A percentile compares a stretch with the other conserved stretches of the same genome.
phyloP scores from a whole-genome alignment of 1,140 invertebrate species.

The Diorhabda carinulata region DNA sequence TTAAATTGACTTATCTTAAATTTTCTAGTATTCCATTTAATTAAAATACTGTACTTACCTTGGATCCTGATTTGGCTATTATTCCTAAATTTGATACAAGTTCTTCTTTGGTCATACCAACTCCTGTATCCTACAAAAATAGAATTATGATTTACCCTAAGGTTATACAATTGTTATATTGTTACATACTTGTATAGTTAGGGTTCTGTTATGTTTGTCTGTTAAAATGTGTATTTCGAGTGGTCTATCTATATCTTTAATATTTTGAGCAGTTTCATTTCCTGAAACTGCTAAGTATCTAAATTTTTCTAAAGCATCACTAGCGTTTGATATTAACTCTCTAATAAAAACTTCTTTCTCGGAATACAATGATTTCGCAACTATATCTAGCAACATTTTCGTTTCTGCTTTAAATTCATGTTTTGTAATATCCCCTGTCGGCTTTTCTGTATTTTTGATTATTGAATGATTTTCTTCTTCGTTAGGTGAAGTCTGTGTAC shows the following conservation, averaged over 20 bases:
- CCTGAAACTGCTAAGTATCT: conserved; percentile 63
- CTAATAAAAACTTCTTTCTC: conserved; percentile 97
- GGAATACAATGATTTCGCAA: conserved; percentile 94
- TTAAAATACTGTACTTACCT: conserved; percentile 53
- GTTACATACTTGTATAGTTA: conserved; percentile 76
- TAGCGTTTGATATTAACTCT: conserved; percentile 94
- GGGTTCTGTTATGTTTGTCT: conserved; percentile 79
- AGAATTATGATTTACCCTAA: conserved; percentile 17
- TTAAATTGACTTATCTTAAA: no score
- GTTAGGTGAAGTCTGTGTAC: conserved; percentile 23
- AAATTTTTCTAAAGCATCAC: conserved; percentile 94
- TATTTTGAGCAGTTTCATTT: conserved; percentile 39
- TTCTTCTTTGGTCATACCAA: conserved; percentile 93
- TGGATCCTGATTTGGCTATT: conserved; percentile 93
- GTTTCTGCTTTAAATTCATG: conserved; percentile 96
- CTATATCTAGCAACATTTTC: conserved; percentile 91
- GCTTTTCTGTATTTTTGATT: conserved; percentile 55
- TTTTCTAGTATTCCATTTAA: no score
- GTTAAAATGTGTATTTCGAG: conserved; percentile 88
- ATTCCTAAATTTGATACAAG: conserved; percentile 88
- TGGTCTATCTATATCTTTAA: conserved; percentile 53
- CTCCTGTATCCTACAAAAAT: conserved; percentile 71
- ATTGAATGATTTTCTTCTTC: conserved; percentile 51
- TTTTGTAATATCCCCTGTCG: conserved; percentile 54
- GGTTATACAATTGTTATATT: conserved; percentile 3